These are phyloP conservation scores for Halictus rubicundus DNA, from an alignment of 1,140 invertebrate species.

Conservation along the genomic window DNA sequence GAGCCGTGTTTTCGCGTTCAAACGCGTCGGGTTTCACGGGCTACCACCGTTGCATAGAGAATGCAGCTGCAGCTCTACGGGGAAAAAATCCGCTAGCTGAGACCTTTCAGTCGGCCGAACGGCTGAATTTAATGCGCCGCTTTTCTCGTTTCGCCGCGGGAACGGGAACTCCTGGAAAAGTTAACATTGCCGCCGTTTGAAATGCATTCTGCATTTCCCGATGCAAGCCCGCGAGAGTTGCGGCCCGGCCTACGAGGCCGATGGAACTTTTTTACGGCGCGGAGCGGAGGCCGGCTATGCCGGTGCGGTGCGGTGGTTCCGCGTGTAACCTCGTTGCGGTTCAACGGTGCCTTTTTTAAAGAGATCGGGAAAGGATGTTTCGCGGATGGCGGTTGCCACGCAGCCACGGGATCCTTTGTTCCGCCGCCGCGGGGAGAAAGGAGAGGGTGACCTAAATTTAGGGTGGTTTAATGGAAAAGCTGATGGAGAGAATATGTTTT, in stretches of 20 bases:
- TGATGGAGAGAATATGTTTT: background rate
- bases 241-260: no score
- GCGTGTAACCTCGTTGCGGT: conserved; percentile 26
- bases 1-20: background rate
- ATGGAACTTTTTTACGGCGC: background rate
- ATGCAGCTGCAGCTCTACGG: background rate
- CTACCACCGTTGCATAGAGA: no score
- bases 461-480: conserved; percentile 4
- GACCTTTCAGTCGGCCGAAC: conserved; percentile 3
- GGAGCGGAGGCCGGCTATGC: background rate
- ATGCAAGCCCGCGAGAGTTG: no score
- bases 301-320: background rate
- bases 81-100: background rate
- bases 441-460: conserved; percentile 1
- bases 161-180: conserved; percentile 3
- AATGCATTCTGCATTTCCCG: background rate
- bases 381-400: conserved; percentile 12
- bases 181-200: conserved; percentile 1
- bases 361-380: background rate
- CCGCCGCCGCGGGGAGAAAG: background rate
- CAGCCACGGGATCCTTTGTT: conserved; percentile 19
- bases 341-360: background rate
- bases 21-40: background rate
- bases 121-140: conserved; percentile 2
- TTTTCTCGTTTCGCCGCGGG: background rate